Conservation (phyloP, 92 coral and sea anemone species). For the Montipora capitata region DNA sequence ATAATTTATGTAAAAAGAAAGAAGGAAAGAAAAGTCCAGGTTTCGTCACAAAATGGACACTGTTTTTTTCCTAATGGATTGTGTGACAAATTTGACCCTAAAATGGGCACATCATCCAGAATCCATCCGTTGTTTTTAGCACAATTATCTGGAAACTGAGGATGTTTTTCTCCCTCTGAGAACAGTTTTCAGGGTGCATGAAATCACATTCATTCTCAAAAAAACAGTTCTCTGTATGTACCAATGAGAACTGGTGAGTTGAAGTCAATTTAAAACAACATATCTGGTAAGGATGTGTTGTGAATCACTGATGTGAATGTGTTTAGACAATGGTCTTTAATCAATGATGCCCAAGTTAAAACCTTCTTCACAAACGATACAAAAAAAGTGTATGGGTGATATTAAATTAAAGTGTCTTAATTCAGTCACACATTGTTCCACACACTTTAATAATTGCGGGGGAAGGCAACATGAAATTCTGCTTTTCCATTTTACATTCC, state of each 20-base stretch:
- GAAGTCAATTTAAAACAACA: not conserved
- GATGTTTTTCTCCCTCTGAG: not conserved
- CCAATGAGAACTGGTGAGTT: conserved; percentile 17
- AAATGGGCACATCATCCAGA: too few species aligned
- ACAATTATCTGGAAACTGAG: too few species aligned
- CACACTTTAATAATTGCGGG: too few species aligned
- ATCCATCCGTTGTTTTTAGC: too few species aligned
- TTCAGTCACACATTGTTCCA: not conserved
- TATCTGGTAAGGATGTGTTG: conserved; percentile 13
- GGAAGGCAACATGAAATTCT: not conserved
- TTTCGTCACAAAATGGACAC: too few species aligned
- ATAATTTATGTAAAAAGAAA: too few species aligned
- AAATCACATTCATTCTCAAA: not conserved
- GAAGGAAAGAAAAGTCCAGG: too few species aligned
- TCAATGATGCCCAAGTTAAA: not conserved
- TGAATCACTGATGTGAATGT: not conserved
- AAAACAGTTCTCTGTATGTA: conserved; percentile 17
- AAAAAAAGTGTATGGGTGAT: not conserved
- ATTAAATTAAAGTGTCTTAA: too few species aligned
- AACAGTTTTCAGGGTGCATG: not conserved
- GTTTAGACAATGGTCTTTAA: not conserved
- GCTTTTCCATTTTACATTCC: too few species aligned
- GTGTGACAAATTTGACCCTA: too few species aligned
- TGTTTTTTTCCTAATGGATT: too few species aligned
- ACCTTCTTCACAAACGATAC: not conserved